A percentile compares a stretch with the other conserved stretches of the same genome.
These are phyloP conservation scores for Leptoclinus maculatus DNA, from an alignment of 2,797 vertebrate genomes.

Conservation along the genomic window DNA sequence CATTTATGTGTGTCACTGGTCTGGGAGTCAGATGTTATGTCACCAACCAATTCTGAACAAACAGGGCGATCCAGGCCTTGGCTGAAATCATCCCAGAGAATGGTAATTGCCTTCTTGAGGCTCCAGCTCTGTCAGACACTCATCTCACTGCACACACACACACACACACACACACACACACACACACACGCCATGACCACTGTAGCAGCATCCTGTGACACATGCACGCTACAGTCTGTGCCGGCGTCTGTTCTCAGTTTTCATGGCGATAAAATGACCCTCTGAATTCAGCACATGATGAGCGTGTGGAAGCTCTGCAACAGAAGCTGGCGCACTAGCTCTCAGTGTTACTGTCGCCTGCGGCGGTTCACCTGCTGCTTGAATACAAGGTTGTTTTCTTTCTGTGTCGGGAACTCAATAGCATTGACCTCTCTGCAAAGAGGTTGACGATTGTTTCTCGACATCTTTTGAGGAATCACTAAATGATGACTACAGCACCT, in stretches of 20 bases:
- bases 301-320: not conserved
- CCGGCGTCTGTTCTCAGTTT: not conserved
- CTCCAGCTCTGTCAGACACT: not conserved
- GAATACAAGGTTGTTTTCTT: not conserved
- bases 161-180: not conserved
- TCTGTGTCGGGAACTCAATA: not conserved
- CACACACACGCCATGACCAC: not conserved
- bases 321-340: not conserved
- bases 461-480: not conserved
- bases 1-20: not conserved
- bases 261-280: not conserved
- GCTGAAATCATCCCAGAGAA: not conserved
- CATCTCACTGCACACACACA: not conserved
- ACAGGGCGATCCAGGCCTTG: not conserved
- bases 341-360: not conserved
- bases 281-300: slow-evolving; percentile 3
- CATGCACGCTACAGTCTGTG: not conserved
- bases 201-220: not conserved
- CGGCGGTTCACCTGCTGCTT: not conserved
- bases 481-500: not conserved
- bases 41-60: not conserved
- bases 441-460: not conserved
- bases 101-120: not conserved
- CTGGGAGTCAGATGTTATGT: not conserved
- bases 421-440: slow-evolving; percentile 1